phyloP scores from a whole-genome alignment of 2,113 vertebrate genomes.

The Cyphomyrus plagiostoma region DNA sequence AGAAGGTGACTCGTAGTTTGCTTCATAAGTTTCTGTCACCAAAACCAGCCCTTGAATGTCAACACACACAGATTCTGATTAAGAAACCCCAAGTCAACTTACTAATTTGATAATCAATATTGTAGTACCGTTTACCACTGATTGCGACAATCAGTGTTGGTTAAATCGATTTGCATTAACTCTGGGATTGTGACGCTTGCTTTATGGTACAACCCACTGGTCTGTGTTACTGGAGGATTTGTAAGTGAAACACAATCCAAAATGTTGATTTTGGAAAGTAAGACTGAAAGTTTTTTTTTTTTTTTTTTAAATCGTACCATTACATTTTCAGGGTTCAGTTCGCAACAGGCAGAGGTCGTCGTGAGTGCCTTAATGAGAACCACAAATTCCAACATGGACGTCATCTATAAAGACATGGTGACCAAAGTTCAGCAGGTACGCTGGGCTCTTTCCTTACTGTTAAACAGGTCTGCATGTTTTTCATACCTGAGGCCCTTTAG shows the following conservation, averaged over 20 bases:
- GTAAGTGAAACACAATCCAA: background rate
- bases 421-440: slow-evolving; percentile 91
- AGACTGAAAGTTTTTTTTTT: background rate
- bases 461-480: background rate
- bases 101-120: background rate
- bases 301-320: no score
- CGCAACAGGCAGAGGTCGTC: slow-evolving; percentile 78
- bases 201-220: background rate
- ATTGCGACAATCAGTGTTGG: background rate
- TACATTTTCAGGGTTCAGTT: slow-evolving; percentile 68
- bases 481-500: background rate
- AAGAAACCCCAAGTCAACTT: background rate
- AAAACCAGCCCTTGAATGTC: background rate
- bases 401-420: slow-evolving; percentile 84
- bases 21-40: background rate
- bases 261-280: background rate
- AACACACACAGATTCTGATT: background rate
- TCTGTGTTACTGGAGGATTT: background rate
- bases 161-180: background rate
- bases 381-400: slow-evolving; percentile 75
- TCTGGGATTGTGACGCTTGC: background rate
- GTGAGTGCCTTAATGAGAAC: slow-evolving; percentile 75
- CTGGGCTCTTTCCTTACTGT: background rate
- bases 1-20: background rate
- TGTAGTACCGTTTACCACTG: background rate